A percentile compares a stretch with the other conserved stretches of the same genome.
phyloP scores from a whole-genome alignment of 64 coral and sea anemone genomes.

The Stylophora pistillata region DNA sequence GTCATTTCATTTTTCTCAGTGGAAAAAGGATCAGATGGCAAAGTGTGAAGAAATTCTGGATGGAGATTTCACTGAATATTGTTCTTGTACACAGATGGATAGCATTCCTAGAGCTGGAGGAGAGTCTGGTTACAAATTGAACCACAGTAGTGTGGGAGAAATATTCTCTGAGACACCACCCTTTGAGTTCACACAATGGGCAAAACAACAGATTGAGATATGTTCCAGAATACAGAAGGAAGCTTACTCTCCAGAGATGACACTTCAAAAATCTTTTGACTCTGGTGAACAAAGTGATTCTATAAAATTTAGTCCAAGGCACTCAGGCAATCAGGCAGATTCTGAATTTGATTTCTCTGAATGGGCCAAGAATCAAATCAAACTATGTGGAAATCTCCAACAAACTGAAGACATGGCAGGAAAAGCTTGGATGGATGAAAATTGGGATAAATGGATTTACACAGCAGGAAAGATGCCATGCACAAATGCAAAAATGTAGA shows the following conservation, averaged over 20 bases:
- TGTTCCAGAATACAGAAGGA: conserved; percentile 25
- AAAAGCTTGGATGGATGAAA: not conserved
- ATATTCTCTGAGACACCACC: conserved; percentile 24
- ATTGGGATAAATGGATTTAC: not conserved
- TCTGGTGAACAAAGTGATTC: not conserved
- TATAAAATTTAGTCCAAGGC: no score
- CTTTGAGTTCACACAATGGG: conserved; percentile 59
- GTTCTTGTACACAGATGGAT: not conserved
- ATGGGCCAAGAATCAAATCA: not conserved
- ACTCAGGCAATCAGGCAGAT: not conserved
- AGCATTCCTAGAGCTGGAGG: not conserved
- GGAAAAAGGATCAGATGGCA: conserved; percentile 37
- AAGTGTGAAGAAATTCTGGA: conserved; percentile 50
- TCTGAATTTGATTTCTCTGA: not conserved
- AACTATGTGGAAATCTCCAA: not conserved
- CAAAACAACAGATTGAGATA: conserved; percentile 22
- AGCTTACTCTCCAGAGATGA: not conserved
- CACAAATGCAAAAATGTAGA: not conserved
- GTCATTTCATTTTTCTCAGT: conserved; percentile 54
- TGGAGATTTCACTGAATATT: not conserved
- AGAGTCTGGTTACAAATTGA: not conserved
- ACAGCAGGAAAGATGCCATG: not conserved
- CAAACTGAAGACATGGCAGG: not conserved
- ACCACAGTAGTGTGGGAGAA: not conserved
- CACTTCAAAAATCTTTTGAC: not conserved